Base-by-base conservation (phyloP, 2,888 invertebrate genomes). In the Tuberolachnus salignus region DNA sequence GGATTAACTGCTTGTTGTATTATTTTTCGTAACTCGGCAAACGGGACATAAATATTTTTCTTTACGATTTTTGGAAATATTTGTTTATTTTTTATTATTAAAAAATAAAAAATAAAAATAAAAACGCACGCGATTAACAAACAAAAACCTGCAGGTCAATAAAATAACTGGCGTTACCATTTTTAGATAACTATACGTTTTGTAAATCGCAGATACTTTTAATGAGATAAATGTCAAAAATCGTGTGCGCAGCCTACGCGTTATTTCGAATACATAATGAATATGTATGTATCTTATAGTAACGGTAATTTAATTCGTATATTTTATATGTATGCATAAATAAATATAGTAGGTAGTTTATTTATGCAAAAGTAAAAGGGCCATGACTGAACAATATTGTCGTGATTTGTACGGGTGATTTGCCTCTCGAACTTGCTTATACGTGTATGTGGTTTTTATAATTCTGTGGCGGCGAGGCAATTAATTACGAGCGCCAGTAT, bases 351-450 rank as follows among this genome's bases (percentile, higher is more conserved):
- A 63, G 44, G 44, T 34, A 51, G 14, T 34, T 70, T 57, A 70
- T 70, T 23, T 16, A 57, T 71, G 44, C 55, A 70, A 57, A 46
- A 57, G 55, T 44, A 71, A 71, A 71, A 46, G 13, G 11, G 13
- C 23, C n/a, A 57, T 46, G 23, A 59, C 46, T 71, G 16, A 46
- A 71, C 21, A 14, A 26, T 23, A 23, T 57, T 70, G 21, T 1
- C 16, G 2, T 55, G 42, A 16, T 21, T 19, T 19, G 16, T 14
- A 59, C 34, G 16, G 21, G n/a, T 16, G 42, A 46, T 71, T 57
- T 57, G 44, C 11, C 14, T 71, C 8, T 71, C n/a, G 13, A 6
- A 57, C 16, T 13, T 0, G 3, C 0, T 1, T 23, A 16, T 70
- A 46, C 10, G 13, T 11, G 46, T 6, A 3, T 21, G 4, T 69